Evolutionary conservation across 2,113 vertebrate genomes (phyloP).

Genomic region (Limnothrissa miodon): DNA sequence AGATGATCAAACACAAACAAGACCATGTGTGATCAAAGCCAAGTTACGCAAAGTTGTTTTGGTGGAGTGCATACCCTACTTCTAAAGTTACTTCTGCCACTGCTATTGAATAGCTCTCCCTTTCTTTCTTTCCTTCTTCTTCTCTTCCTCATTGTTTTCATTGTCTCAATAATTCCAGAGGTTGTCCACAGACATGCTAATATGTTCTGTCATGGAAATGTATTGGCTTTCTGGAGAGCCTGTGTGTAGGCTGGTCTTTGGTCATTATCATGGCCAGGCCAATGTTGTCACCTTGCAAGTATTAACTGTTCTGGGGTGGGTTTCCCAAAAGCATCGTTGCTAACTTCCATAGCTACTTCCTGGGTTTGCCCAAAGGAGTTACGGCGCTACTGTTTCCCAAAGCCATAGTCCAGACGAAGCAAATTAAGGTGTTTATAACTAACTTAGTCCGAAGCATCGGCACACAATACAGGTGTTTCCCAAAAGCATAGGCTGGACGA

Average conservation of each 20-base stretch:
- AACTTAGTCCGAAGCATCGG: too few relatives aligned
- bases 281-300: not conserved
- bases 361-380: too few relatives aligned
- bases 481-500: too few relatives aligned
- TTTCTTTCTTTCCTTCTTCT: not conserved
- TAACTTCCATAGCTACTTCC: too few relatives aligned
- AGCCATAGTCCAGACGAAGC: too few relatives aligned
- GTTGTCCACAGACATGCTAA: constrained; percentile 35
- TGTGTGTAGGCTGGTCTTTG: constrained; percentile 58
- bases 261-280: constrained; percentile 62
- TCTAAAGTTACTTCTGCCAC: constrained; percentile 3
- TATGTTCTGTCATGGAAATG: constrained; percentile 71
- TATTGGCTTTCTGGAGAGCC: constrained; percentile 61
- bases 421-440: too few relatives aligned
- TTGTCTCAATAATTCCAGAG: constrained; percentile 23
- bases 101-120: not conserved
- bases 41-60: not conserved
- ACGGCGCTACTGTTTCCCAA: too few relatives aligned
- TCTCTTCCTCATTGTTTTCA: not conserved
- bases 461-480: too few relatives aligned
- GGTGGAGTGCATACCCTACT: not conserved
- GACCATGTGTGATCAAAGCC: not conserved
- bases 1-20: not conserved
- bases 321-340: too few relatives aligned
- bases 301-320: too few relatives aligned